Percentiles rank a stretch among this genome's conserved stretches.
Conservation (phyloP, 2,113 vertebrate genomes). For the crab-eating macaque (Macaca fascicularis) region DNA sequence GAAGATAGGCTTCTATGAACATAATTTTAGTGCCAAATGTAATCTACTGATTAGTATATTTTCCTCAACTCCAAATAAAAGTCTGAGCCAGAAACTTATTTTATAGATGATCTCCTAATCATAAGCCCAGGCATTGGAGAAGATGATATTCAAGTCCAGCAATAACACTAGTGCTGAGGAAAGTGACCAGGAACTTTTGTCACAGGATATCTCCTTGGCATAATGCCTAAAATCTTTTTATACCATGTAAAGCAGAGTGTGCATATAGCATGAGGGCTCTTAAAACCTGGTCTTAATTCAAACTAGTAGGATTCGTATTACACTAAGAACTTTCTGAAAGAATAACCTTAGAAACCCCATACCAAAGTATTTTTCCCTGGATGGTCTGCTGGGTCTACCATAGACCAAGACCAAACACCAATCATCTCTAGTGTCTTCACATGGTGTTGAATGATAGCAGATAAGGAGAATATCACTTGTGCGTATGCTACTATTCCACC, state of each 20-base stretch:
- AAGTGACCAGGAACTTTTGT: background rate
- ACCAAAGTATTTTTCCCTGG: background rate
- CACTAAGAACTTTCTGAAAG: background rate
- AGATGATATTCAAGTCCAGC: background rate
- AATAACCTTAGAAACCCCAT: background rate
- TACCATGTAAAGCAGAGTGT: background rate
- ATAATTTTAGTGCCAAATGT: conserved; percentile 41
- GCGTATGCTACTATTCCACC: background rate
- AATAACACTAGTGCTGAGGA: background rate
- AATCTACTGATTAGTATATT: background rate
- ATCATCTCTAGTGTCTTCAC: background rate
- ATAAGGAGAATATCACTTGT: background rate
- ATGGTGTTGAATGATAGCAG: background rate
- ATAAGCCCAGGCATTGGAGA: background rate
- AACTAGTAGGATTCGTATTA: background rate
- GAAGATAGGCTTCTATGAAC: background rate
- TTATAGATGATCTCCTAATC: background rate
- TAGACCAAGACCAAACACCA: background rate
- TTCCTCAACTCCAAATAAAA: background rate
- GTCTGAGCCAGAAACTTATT: background rate
- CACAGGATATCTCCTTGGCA: background rate
- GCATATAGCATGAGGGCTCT: background rate
- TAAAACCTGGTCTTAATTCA: background rate
- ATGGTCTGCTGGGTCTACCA: background rate
- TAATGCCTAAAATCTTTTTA: background rate